Conservation (phyloP, 2,113 vertebrate genomes). For the Sinocyclocheilus anshuiensis region DNA sequence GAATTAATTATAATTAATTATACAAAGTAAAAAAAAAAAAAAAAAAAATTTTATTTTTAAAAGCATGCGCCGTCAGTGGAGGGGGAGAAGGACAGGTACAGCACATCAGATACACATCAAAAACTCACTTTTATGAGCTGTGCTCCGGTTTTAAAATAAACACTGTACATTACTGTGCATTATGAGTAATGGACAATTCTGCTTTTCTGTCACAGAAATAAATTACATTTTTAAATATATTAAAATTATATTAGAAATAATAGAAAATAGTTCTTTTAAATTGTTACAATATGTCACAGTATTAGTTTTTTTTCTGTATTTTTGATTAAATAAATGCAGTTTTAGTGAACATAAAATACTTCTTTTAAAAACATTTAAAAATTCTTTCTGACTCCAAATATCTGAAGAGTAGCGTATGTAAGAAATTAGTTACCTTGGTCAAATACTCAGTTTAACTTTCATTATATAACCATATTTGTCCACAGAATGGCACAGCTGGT, state of each 20-base stretch:
- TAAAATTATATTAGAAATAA: not conserved
- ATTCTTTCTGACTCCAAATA: not conserved
- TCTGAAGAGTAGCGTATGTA: no score
- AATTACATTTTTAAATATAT: not conserved
- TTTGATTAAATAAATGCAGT: not conserved
- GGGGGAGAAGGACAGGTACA: conserved; percentile 87
- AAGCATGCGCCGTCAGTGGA: no score
- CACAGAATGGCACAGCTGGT: not conserved
- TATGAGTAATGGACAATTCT: not conserved
- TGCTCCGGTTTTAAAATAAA: not conserved
- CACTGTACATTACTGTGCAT: not conserved
- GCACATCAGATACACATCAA: not conserved
- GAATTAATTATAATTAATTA: not conserved
- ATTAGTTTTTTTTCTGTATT: no score
- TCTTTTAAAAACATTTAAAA: not conserved
- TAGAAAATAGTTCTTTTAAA: no score
- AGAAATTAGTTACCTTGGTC: no score
- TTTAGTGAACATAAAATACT: not conserved
- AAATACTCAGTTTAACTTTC: not conserved
- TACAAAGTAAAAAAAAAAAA: not conserved
- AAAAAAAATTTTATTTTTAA: no score
- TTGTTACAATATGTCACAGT: no score
- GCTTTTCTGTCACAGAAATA: not conserved
- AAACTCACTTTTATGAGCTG: not conserved
- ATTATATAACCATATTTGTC: not conserved